Base-by-base conservation (phyloP, 2,797 vertebrate genomes). In the Orestias chungarensis region DNA sequence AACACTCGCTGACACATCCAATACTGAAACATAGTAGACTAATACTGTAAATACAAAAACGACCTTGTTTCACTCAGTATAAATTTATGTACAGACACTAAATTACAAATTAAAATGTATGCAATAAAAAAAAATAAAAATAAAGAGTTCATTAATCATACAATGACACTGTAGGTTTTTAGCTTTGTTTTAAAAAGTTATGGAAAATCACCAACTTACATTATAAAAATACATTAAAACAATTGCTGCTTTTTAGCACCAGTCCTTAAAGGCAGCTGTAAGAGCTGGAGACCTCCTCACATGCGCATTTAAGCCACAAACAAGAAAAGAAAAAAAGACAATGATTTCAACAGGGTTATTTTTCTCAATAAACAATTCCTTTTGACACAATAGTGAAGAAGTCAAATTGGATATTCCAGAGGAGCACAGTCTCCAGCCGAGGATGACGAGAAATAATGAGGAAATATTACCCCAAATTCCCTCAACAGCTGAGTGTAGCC, bases 401-500 rank as follows among this genome's bases (percentile, higher is more conserved):
- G 89, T 91, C 89, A 90, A 92, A 94, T 92, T 93, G 92, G 84
- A 91, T 91, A 90, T 93, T 93, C 85, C 82, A 87, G 82, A 87
- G 85, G 79, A 93, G 87, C 77, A 84, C 74, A 67, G 82, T 88
- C 89, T 92, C 90, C 89, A 91, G 85, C 52, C 42, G 86, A 92
- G 92, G 90, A 92, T 93, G 88, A 91, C 92, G 79, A 87, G 89
- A 93, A 92, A 92, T 93, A 93, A 94, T 93, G 91, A 94, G 93
- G 90, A 94, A 92, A 92, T 93, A 93, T 94, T 91, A 94, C 89
- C 88, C 86, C 82, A 82, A 93, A 91, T 87, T 88, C 85, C 81
- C 86, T 89, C 86, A 83, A 82, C 85, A 89, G 85, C 81, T 78
- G 88, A 89, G 84, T 76, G 80, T 88, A 91, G 82, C 76, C 82